Conservation (phyloP, 1,140 invertebrate species). For the Glomeris maerens region DNA sequence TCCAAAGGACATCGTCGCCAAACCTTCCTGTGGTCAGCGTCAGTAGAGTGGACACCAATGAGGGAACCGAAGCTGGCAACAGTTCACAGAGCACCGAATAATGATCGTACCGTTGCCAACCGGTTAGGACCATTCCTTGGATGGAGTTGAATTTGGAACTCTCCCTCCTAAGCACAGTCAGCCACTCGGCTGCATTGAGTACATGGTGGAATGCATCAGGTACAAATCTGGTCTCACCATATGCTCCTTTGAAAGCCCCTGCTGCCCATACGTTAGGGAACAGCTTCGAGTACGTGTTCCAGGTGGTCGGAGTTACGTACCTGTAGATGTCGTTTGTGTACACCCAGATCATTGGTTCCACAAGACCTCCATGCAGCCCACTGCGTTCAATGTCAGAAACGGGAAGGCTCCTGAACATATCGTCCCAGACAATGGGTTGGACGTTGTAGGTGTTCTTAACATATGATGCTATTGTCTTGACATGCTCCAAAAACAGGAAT, state of each 20-base stretch:
- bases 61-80: slow-evolving; percentile 66
- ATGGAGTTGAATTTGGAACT: slow-evolving; percentile 38
- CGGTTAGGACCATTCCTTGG: slow-evolving; percentile 39
- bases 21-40: not conserved
- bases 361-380: slow-evolving; percentile 18
- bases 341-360: slow-evolving; percentile 31
- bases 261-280: slow-evolving; percentile 41
- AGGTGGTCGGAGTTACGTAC: slow-evolving; percentile 24
- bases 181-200: slow-evolving; percentile 35
- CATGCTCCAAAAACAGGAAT: slow-evolving; percentile 46
- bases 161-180: slow-evolving; percentile 40
- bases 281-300: slow-evolving; percentile 31
- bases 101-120: slow-evolving; percentile 77
- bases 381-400: slow-evolving; percentile 21
- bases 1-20: slow-evolving; percentile 13
- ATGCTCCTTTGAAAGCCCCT: slow-evolving; percentile 40
- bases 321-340: slow-evolving; percentile 27
- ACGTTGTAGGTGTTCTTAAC: slow-evolving; percentile 24
- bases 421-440: slow-evolving; percentile 38
- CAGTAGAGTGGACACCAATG: slow-evolving; percentile 29
- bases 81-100: slow-evolving; percentile 84
- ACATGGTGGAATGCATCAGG: slow-evolving; percentile 36
- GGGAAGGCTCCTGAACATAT: slow-evolving; percentile 35
- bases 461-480: slow-evolving; percentile 30
- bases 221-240: slow-evolving; percentile 28